Evolutionary conservation across 2,888 invertebrate species (phyloP), one percentile per base, ranked within the genome.

Genomic region (Rhagonycha fulva): DNA sequence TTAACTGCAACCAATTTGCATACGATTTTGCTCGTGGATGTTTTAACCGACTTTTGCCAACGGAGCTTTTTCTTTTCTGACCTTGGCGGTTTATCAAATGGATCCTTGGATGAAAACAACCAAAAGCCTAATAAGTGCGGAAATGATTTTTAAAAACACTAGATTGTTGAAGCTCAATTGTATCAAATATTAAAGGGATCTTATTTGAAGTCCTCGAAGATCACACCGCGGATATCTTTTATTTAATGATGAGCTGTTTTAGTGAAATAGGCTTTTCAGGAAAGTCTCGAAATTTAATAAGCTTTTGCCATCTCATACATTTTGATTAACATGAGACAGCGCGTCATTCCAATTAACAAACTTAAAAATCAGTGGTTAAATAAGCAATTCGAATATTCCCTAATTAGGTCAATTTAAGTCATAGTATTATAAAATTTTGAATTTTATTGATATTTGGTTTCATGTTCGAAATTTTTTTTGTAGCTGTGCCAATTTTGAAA

Each of bases 1-100:
- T 67, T 71, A 47, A 68, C 47, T 68, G 70, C 30, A 47, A 62
- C 68, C 75, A 47, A 75, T 75, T 75, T 75, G 70, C 75, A 75
- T 75, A 75, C 30, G 75, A 30, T 67, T 19, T 19, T 75, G 68
- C 23, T 67, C 12, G 32, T 62, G 62, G 23, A 69, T 69, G 14
- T 70, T 62, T 70, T 70, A 66, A 63, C 47, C 26, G 61, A 14
- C 68, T 24, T 66, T 66, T 60, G 70, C 70, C 61, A 61, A 70
- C 32, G 14, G 19, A 19, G 19, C 19, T 19, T 19, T n/a, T 66
- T 66, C 19, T 14, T 66, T 66, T 14, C 66, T 14, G 66, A 19
- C 12, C 66, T 19, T 24, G 66, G 66, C 19, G 7, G 10, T 19
- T 19, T 19, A 2, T 19, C 19, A 19, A 19, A 19, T 19, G 19